Evolutionary conservation across 1,140 invertebrate genomes (phyloP), one percentile per base, ranked within the genome.

Genomic region (Bombus breviceps): DNA sequence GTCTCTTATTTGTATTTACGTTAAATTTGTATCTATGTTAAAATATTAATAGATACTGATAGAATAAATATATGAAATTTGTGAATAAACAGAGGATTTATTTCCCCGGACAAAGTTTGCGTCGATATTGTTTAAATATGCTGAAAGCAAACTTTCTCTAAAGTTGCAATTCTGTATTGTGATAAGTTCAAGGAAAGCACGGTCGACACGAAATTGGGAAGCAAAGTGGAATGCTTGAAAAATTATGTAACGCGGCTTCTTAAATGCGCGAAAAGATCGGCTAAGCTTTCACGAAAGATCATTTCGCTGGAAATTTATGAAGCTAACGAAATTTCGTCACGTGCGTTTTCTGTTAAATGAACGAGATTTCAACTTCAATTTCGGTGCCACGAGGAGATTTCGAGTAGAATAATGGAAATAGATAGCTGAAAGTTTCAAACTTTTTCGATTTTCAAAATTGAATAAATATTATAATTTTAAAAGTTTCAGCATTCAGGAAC

Each of bases 401-500:
- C 59, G 59, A 62, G n/a, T n/a, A 3, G 15, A 9, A 15, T 6
- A 15, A 34, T 34, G 64, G 13, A 32, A 66, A 34, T 66, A 34
- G 32, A 66, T 18, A 66, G 64, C 5, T 66, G 15, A n/a, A 66
- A 66, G 32, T 34, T 66, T 34, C 32, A 66, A 66, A 66, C 32
- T 62, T 62, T 62, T n/a, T 10, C 59, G n/a, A 34, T 66, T 34
- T 66, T 34, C n/a, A 34, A 66, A 66, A 62, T n/a, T 62, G 59
- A 62, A 62, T 62, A 62, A 62, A 34, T 66, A 66, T 66, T 66
- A 66, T 15, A 66, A 66, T 66, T 66, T 34, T 66, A 66, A 66
- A 66, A 34, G 64, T 34, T 18, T 18, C 64, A 6, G 32, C 13
- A 66, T 34, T 34, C 32, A 34, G 13, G 8, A 66, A 32, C 32